Percentiles rank a stretch among this genome's conserved stretches.
Conservation (phyloP, 2,797 vertebrate genomes). For the Danio jaintianensis region DNA sequence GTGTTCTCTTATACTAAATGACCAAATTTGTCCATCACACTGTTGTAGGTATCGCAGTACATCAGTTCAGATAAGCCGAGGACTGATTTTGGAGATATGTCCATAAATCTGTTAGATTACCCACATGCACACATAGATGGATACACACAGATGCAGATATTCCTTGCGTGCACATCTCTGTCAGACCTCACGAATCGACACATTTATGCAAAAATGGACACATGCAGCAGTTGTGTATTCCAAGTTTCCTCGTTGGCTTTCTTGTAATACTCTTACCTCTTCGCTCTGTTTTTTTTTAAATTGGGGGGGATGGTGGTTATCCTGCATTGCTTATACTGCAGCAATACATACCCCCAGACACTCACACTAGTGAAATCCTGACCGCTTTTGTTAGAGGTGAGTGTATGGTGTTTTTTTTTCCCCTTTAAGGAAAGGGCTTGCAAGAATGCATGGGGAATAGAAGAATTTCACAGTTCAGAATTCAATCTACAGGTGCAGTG, state of each 20-base stretch:
- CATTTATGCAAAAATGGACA: constrained; percentile 7
- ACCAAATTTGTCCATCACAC: constrained; percentile 48
- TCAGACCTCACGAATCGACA: constrained; percentile 36
- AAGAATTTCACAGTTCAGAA: constrained; percentile 47
- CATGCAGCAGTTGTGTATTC: constrained; percentile 16
- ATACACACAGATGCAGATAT: constrained; percentile 42
- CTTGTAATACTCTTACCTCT: constrained; percentile 21
- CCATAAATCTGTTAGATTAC: constrained; percentile 63
- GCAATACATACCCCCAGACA: not conserved
- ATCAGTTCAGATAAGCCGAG: constrained; percentile 54
- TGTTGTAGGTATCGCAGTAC: constrained; percentile 43
- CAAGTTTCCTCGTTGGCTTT: not conserved
- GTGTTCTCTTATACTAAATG: constrained; percentile 42
- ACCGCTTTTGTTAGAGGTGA: constrained; percentile 10
- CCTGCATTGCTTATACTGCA: not conserved
- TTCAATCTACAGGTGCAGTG: constrained; percentile 48
- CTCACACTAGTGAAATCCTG: not conserved
- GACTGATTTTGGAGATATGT: constrained; percentile 55
- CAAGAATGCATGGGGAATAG: constrained; percentile 39
- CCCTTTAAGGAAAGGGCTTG: not conserved
- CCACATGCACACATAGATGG: constrained; percentile 51
- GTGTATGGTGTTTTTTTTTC: constrained; percentile 35
- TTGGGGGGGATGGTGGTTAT: not conserved
- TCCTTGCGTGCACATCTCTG: constrained; percentile 31
- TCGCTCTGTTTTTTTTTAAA: not conserved